Conservation (phyloP, 2,113 vertebrate species). For the Mesitornis unicolor region DNA sequence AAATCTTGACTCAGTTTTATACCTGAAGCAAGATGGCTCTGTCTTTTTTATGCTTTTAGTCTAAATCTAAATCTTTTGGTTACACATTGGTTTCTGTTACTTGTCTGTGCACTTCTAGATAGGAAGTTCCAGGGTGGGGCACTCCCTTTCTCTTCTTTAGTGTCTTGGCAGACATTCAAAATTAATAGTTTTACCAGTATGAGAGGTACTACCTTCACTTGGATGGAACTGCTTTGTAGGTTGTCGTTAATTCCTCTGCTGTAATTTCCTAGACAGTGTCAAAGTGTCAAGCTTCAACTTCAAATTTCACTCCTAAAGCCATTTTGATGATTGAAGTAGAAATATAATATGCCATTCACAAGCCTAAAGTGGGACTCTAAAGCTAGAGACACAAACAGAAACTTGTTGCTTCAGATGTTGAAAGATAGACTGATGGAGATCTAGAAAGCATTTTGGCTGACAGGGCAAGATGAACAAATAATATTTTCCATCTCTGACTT, state of each 20-base stretch:
- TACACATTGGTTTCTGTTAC: background rate
- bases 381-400: background rate
- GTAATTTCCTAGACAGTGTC: background rate
- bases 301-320: background rate
- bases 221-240: background rate
- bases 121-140: background rate
- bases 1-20: background rate
- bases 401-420: background rate
- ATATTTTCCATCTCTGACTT: background rate
- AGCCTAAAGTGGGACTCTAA: background rate
- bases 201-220: accelerated
- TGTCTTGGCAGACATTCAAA: background rate
- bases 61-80: background rate
- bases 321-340: background rate
- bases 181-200: background rate
- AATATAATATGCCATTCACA: background rate
- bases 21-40: background rate
- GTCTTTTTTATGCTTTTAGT: background rate
- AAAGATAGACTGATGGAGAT: background rate
- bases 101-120: background rate
- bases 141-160: background rate
- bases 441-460: background rate
- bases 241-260: background rate
- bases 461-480: background rate
- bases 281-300: background rate